Evolutionary conservation across 2,113 vertebrate genomes (phyloP).

Genomic region (Heterochromis multidens): DNA sequence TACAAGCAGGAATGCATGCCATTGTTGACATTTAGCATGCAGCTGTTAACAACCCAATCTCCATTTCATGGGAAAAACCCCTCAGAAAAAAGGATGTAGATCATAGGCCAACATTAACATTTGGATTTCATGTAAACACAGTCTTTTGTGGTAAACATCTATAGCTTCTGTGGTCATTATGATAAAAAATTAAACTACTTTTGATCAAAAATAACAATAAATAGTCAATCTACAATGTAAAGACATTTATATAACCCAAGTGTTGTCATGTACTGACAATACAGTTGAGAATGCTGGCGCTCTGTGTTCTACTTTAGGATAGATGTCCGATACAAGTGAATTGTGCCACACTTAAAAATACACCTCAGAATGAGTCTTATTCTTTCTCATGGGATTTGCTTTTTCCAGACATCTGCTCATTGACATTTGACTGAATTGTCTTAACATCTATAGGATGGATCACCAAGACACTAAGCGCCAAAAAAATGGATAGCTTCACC

Average conservation of each 20-base stretch:
- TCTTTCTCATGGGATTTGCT: background rate
- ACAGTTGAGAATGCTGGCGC: fast-evolving
- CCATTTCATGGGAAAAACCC: background rate
- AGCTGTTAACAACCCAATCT: background rate
- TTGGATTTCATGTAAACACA: background rate
- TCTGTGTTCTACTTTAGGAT: background rate
- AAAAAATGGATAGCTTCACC: no score
- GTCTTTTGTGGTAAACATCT: background rate
- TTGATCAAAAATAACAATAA: background rate
- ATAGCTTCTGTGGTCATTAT: background rate
- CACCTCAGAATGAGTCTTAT: background rate
- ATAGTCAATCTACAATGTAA: background rate
- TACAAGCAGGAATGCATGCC: background rate
- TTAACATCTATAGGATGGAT: no score
- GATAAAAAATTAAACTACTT: background rate
- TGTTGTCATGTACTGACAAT: background rate
- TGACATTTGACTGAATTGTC: no score
- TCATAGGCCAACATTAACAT: background rate
- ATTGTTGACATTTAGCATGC: background rate
- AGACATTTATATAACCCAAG: background rate
- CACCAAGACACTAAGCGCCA: no score
- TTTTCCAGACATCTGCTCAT: no score
- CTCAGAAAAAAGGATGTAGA: conserved; percentile 11
- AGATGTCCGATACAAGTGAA: background rate
- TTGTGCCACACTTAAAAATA: background rate